Evolutionary conservation across 1,140 invertebrate genomes (phyloP).

Genomic region (Oscheius sp.): DNA sequence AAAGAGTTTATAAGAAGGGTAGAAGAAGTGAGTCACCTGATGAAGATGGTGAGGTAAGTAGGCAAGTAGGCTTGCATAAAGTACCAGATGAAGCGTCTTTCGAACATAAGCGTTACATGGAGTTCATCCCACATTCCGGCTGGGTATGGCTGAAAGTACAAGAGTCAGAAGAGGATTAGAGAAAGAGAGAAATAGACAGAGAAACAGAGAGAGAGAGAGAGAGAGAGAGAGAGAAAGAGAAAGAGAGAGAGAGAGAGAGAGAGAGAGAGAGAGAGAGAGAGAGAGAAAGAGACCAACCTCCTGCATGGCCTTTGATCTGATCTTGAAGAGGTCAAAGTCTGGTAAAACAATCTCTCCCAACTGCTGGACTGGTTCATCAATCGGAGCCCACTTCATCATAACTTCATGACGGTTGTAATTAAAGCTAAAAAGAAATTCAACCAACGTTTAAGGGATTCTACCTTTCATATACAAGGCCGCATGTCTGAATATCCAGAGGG

Average conservation of each 20-base stretch:
- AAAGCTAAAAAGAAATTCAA: conserved; percentile 43
- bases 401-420: conserved; percentile 61
- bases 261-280: too few species aligned
- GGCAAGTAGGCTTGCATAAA: conserved; percentile 61
- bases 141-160: conserved; percentile 48
- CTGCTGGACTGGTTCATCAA: conserved; percentile 47
- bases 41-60: conserved; percentile 60
- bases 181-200: too few species aligned
- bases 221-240: too few species aligned
- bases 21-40: conserved; percentile 37
- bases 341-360: conserved; percentile 52
- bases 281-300: conserved; percentile 40
- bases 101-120: conserved; percentile 54
- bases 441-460: not conserved
- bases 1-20: not conserved
- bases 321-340: conserved; percentile 55
- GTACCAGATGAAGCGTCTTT: conserved; percentile 54
- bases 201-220: too few species aligned
- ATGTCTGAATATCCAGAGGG: conserved; percentile 56
- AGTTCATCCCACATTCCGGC: conserved; percentile 60
- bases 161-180: not conserved
- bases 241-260: too few species aligned
- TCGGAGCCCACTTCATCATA: conserved; percentile 56
- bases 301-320: conserved; percentile 39
- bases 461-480: conserved; percentile 59